Evolutionary conservation across 2,113 vertebrate species (phyloP), one percentile per base, ranked within the genome.

Genomic region (Malurus alboscapulatus): DNA sequence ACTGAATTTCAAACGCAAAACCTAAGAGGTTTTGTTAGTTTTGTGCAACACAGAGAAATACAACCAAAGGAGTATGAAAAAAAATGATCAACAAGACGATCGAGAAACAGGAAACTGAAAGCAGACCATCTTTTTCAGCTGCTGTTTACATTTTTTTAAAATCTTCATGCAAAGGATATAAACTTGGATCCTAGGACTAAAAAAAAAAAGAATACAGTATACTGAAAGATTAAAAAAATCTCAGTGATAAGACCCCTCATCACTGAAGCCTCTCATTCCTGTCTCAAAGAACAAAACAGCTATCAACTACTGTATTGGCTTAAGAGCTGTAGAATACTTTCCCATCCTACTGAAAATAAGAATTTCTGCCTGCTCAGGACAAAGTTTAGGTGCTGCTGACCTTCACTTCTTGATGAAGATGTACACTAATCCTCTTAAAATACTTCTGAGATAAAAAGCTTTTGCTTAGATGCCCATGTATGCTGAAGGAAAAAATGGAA

Each of bases 401-500:
- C 21, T 65, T 44, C 69, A 65, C 1, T 36, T 58, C 57, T 57
- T 66, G 54, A 18, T 73, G 58, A 88, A 42, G 30, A 87, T 47
- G 13, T 54, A 12, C 32, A 66, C 40, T 61, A 66, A 55, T 36
- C 26, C 65, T n/a, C 15, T 29, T 84, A 90, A 91, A 73, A 67
- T 55, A 59, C 7, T 68, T 84, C 6, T 34, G 6, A 47, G 44
- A 79, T 14, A 85, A 86, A 79, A 71, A 73, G 10, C 9, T 77
- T 94, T 90, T 96, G 45, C 94, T 88, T 92, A 93, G 61, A 95
- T 92, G 50, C 71, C 63, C 69, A 91, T 42, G 21, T 77, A 68
- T 59, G 55, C 57, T 82, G 74, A 84, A 84, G 25, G 40, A 77
- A 78, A 88, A 68, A 30, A 0, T 0, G 87, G 21, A 87, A 96